These are phyloP conservation scores for Pristionchus japonicus DNA, from an alignment of 2,888 invertebrate genomes.

Conservation along the genomic window DNA sequence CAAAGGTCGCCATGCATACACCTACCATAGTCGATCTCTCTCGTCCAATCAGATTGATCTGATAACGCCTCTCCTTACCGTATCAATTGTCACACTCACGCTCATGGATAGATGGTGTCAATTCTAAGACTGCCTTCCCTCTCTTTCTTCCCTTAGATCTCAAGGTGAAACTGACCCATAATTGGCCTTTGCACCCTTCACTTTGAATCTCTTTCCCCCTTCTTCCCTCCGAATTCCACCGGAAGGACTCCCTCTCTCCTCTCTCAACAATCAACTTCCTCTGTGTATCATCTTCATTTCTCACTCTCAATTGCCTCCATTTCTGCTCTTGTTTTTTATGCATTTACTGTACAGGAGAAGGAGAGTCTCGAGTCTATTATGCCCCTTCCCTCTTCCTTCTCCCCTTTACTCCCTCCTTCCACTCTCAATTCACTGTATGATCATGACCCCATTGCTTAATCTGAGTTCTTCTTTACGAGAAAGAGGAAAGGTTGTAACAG, in stretches of 20 bases:
- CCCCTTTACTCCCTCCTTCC: not conserved
- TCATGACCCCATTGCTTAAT: slow-evolving; percentile 34
- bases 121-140: slow-evolving; percentile 50
- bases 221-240: slow-evolving; percentile 29
- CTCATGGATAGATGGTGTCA: slow-evolving; percentile 37
- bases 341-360: not conserved
- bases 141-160: slow-evolving; percentile 37
- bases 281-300: slow-evolving; percentile 4
- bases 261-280: not conserved
- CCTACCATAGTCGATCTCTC: not conserved
- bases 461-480: slow-evolving; percentile 10
- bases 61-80: not conserved
- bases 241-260: not conserved
- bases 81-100: not conserved
- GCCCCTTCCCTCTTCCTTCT: not conserved
- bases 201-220: slow-evolving; percentile 42
- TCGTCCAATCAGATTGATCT: not conserved
- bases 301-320: slow-evolving; percentile 14
- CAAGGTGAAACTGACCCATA: not conserved
- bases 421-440: not conserved
- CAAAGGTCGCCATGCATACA: not conserved
- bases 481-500: slow-evolving; percentile 27
- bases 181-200: slow-evolving; percentile 4
- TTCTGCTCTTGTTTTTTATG: slow-evolving; percentile 23
- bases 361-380: slow-evolving; percentile 22